These are phyloP conservation scores for Thalassarche chlororhynchos DNA, from an alignment of 2,113 vertebrate genomes.

Conservation along the genomic window DNA sequence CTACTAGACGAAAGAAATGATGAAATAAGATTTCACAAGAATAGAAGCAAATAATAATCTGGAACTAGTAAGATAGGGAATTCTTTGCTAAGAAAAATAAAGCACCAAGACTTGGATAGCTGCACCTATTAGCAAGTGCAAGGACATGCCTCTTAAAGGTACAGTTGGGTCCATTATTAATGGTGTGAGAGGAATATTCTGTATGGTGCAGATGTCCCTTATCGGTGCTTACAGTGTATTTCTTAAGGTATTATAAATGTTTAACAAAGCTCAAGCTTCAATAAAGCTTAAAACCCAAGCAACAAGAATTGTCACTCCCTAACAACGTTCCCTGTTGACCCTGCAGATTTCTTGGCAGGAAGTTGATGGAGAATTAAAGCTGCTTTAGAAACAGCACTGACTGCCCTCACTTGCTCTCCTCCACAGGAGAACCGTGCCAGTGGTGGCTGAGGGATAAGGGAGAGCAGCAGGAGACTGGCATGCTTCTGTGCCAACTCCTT, in stretches of 20 bases:
- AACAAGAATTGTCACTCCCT: neutral
- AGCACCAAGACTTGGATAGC: neutral
- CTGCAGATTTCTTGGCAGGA: conserved; percentile 7
- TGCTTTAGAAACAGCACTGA: neutral
- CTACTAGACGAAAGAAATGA: neutral
- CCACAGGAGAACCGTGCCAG: neutral
- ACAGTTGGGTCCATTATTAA: neutral
- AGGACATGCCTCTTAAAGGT: neutral
- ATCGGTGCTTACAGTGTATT: neutral
- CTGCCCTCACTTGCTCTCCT: neutral
- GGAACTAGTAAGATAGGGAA: neutral
- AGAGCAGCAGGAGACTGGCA: neutral
- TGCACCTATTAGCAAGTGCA: neutral
- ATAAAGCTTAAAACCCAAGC: neutral
- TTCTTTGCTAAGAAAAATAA: neutral
- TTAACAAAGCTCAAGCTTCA: neutral
- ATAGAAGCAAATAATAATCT: neutral
- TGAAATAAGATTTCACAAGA: neutral
- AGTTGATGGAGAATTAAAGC: neutral
- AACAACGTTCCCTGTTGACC: neutral
- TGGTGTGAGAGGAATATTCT: neutral
- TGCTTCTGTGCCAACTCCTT: neutral
- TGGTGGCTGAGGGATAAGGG: neutral
- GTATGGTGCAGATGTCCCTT: neutral
- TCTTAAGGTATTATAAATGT: neutral